These are phyloP conservation scores for Disparrhopalites patrizii DNA, from an alignment of 2,888 invertebrate species.

Conservation along the genomic window DNA sequence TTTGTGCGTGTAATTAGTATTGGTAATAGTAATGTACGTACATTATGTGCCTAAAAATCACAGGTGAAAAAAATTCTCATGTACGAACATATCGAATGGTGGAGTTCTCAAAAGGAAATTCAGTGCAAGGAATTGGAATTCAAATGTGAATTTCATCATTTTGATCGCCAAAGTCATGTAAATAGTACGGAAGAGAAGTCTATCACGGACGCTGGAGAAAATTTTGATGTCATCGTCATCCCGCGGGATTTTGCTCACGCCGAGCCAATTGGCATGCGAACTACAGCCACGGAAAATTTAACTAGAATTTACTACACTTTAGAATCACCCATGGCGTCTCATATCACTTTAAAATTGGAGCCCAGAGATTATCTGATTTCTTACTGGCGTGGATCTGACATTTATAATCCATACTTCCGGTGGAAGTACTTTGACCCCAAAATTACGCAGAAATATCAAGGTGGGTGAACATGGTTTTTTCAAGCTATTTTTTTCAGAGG, in stretches of 20 bases:
- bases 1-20: no score
- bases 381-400: conserved; percentile 23
- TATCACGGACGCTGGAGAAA: not conserved
- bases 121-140: not conserved
- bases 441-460: not conserved
- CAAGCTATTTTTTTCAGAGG: not conserved
- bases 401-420: conserved; percentile 12
- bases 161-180: not conserved
- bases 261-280: not conserved
- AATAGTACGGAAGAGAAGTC: no score
- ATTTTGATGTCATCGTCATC: conserved; percentile 9
- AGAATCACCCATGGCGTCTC: not conserved
- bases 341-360: not conserved
- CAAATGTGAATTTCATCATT: not conserved
- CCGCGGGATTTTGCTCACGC: conserved; percentile 15
- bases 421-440: conserved; percentile 5
- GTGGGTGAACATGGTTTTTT: no score
- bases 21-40: not conserved
- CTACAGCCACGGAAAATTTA: not conserved
- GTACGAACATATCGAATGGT: conserved; percentile 1
- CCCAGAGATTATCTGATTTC: conserved; percentile 13
- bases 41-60: not conserved
- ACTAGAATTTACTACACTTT: conserved; percentile 12
- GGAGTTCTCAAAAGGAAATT: not conserved
- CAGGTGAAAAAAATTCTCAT: conserved; percentile 4